phyloP scores from a whole-genome alignment of 2,888 invertebrate genomes.

The Mayetiola destructor region DNA sequence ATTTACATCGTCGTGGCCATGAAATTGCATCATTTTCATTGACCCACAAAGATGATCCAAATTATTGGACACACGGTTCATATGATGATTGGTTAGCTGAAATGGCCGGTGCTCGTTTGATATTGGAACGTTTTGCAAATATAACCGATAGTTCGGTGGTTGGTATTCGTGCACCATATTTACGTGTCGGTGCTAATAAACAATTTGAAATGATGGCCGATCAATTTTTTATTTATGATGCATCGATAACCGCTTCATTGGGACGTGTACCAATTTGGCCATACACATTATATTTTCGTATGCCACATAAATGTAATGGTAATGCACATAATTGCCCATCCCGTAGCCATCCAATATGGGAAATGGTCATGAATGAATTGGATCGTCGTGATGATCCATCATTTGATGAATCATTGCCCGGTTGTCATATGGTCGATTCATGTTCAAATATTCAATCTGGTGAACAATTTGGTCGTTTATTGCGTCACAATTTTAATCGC shows the following conservation, averaged over 20 bases:
- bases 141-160: constrained; percentile 84
- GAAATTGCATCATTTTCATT: constrained; percentile 85
- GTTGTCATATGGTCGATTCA: constrained; percentile 89
- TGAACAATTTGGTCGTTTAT: constrained; percentile 75
- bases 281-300: constrained; percentile 89
- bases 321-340: constrained; percentile 89
- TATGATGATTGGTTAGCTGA: constrained; percentile 90
- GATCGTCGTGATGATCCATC: constrained; percentile 87
- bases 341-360: constrained; percentile 85
- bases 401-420: constrained; percentile 82
- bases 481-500: constrained; percentile 80
- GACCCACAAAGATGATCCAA: constrained; percentile 83
- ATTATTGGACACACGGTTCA: constrained; percentile 74
- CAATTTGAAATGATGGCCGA: constrained; percentile 97
- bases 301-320: constrained; percentile 91
- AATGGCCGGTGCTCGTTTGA: constrained; percentile 81
- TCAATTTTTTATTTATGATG: constrained; percentile 87
- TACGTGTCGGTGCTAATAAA: constrained; percentile 82
- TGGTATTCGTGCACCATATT: constrained; percentile 74
- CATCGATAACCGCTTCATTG: constrained; percentile 81
- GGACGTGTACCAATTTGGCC: constrained; percentile 91
- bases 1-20: constrained; percentile 75
- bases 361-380: constrained; percentile 91
- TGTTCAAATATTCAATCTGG: constrained; percentile 86
- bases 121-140: constrained; percentile 78